phyloP scores from a whole-genome alignment of 2,113 vertebrate species.

The Cyprinodon tularosa region DNA sequence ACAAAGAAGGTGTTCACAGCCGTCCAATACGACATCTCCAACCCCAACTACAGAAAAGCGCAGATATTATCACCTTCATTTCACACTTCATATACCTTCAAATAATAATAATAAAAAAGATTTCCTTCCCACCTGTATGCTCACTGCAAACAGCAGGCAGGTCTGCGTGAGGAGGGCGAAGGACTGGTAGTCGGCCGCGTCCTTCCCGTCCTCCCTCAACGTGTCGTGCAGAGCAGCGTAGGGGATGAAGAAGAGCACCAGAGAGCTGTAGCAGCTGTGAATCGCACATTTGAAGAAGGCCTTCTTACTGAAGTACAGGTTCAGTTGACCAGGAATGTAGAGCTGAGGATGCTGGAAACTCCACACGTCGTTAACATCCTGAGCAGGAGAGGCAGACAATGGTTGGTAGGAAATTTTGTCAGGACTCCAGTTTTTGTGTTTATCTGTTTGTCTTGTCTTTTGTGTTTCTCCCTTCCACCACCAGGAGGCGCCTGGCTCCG shows the following conservation, averaged over 20 bases:
- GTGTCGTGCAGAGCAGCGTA: conserved; percentile 84
- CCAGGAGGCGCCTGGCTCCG: too few species aligned
- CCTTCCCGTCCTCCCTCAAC: conserved; percentile 84
- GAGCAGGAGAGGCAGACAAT: conserved; percentile 50
- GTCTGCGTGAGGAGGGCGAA: conserved; percentile 92
- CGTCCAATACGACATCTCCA: conserved; percentile 95
- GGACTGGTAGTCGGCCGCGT: conserved; percentile 92
- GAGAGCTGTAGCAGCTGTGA: conserved; percentile 92
- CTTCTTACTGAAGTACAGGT: conserved; percentile 91
- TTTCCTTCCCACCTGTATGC: conserved; percentile 83
- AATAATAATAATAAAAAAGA: neutral
- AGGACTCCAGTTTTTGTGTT: too few species aligned
- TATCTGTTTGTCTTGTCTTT: too few species aligned
- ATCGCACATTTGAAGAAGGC: conserved; percentile 88
- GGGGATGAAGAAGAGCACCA: conserved; percentile 96
- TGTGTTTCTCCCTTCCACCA: too few species aligned
- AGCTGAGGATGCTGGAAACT: conserved; percentile 90
- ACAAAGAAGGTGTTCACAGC: conserved; percentile 90
- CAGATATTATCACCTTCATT: neutral
- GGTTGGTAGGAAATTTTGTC: too few species aligned
- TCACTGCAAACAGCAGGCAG: conserved; percentile 89
- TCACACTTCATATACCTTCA: neutral
- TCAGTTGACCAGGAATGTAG: conserved; percentile 90
- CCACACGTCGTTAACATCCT: conserved; percentile 95
- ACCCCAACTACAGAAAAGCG: conserved; percentile 78